Evolutionary conservation across 2,113 vertebrate species (phyloP), one percentile per base, ranked within the genome.

Genomic region (Mus pahari): DNA sequence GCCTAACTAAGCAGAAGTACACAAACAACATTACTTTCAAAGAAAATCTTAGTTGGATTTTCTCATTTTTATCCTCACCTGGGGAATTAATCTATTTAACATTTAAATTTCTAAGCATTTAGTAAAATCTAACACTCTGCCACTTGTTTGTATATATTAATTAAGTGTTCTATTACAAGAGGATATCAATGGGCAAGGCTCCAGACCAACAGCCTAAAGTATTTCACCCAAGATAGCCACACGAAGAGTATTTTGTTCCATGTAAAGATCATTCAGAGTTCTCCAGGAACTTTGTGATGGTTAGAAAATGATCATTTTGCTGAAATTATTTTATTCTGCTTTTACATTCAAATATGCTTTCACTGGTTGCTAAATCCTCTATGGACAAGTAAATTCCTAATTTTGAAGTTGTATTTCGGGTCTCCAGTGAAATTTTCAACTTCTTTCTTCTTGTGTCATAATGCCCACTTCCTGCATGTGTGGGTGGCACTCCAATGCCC

Each of bases 21-120:
- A 79, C 66, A 68, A 73, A 90, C 39, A 12, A 7, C 39, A 28
- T 89, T 62, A n/a, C 22, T 68, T 81, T 26, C 58, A 39, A 79
- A 39, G 0, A 86, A 10, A 39, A 82, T 60, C 68, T 86, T 58
- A 45, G 60, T 86, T 17, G 12, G 66, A 13, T 81, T 90, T 68
- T 89, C 50, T 66, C 94, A 2, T 86, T 55, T 89, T 78, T 66
- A 60, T 39, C 42, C 11, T 50, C 62, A 48, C 83, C 42, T 68
- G 62, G 39, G 88, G 64, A 94, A 86, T 92, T 74, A 94, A 86
- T 86, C 71, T 39, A 92, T 39, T 88, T 89, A 68, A 68, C 9
- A 42, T 81, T 94, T 94, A 94, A 64, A 81, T 92, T 70, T 50
- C 33, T 86, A 45, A 74, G 62, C 53, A 66, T 68, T 89, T 94